Conservation (phyloP, 2,113 vertebrate genomes). For the Halichoeres trimaculatus region DNA sequence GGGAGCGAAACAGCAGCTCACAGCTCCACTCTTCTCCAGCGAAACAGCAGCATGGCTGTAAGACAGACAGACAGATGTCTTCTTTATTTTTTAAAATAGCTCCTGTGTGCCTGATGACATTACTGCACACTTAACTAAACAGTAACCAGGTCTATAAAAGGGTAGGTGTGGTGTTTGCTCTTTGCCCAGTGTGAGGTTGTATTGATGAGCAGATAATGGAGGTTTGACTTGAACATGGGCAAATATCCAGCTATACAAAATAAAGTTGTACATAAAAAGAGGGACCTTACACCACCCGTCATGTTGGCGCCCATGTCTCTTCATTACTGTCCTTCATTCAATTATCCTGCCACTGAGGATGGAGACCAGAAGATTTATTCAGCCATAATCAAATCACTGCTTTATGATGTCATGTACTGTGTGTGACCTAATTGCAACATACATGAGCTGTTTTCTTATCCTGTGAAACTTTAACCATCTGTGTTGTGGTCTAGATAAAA, state of each 20-base stretch:
- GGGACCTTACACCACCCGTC: slow-evolving; percentile 47
- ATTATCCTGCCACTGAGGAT: slow-evolving; percentile 65
- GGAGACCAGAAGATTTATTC: slow-evolving; percentile 69
- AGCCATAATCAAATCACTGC: slow-evolving; percentile 67
- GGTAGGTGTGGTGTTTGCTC: neutral
- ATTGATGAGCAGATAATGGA: slow-evolving; percentile 17
- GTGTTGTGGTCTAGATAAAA: neutral
- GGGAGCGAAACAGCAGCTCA: slow-evolving; percentile 9
- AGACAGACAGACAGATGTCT: neutral
- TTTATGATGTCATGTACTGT: slow-evolving; percentile 51
- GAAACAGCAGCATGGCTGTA: neutral
- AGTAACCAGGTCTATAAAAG: neutral
- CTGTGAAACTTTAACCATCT: neutral
- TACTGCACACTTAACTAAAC: slow-evolving; percentile 2
- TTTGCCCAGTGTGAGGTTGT: neutral
- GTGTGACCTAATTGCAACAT: slow-evolving; percentile 7
- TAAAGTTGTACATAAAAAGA: slow-evolving; percentile 14
- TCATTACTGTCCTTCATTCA: slow-evolving; percentile 72
- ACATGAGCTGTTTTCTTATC: neutral
- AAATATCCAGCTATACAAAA: neutral
- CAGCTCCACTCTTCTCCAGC: slow-evolving; percentile 7
- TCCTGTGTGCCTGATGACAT: slow-evolving; percentile 14
- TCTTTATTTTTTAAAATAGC: neutral
- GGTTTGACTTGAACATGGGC: slow-evolving; percentile 24
- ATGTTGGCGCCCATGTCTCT: slow-evolving; percentile 56